A percentile compares a stretch with the other conserved stretches of the same genome.
Conservation (phyloP, 2,113 vertebrate genomes). For the Indicator maculatus region DNA sequence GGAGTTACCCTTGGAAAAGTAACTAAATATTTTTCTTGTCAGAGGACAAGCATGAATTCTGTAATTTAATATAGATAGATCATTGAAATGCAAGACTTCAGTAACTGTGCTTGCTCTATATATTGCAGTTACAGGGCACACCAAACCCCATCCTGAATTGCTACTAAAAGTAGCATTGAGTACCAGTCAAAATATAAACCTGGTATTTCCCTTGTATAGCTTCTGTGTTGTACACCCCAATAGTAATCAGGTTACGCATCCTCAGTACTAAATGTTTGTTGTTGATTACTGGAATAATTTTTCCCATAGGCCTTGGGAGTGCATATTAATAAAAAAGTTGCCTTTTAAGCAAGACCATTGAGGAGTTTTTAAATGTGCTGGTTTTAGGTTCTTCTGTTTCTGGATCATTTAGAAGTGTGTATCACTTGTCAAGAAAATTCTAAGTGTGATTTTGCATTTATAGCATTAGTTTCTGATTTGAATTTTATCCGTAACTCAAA, state of each 20-base stretch:
- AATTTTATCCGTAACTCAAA: background rate
- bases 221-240: background rate
- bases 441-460: background rate
- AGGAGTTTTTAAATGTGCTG: background rate
- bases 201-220: background rate
- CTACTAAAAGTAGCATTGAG: background rate
- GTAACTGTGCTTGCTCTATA: background rate
- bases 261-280: background rate
- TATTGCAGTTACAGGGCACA: background rate
- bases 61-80: background rate
- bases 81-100: background rate
- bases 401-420: background rate
- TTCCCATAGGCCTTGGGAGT: background rate
- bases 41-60: background rate
- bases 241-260: background rate
- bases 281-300: background rate
- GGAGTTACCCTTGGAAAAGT: background rate
- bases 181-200: background rate
- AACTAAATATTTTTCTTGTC: background rate
- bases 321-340: background rate
- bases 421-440: background rate
- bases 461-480: background rate
- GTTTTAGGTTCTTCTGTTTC: background rate
- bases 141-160: background rate
- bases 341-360: background rate